Evolutionary conservation across 1,140 invertebrate species (phyloP).

Genomic region (Stenopsyche tienmushanensis): DNA sequence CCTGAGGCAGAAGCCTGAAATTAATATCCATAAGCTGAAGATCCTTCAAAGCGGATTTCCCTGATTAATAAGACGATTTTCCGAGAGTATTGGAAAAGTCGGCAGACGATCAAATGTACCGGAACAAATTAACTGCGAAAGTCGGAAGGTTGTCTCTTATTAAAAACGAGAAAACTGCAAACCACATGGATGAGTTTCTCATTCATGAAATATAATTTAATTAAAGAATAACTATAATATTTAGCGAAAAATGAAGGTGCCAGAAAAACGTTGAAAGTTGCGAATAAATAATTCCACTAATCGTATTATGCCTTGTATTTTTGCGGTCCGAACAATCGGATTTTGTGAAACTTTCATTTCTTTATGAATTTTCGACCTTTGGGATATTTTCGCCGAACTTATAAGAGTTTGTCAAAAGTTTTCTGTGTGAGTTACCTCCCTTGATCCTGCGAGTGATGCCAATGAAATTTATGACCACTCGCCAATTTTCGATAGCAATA

Average conservation of each 20-base stretch:
- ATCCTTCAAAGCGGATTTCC: neutral
- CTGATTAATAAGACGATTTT: constrained; percentile 29
- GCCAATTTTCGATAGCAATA: constrained; percentile 34
- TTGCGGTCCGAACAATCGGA: neutral
- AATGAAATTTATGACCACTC: constrained; percentile 31
- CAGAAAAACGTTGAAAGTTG: too few species aligned
- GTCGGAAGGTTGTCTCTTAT: constrained; percentile 19
- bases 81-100: constrained; percentile 26
- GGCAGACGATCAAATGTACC: constrained; percentile 22
- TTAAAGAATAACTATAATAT: too few species aligned
- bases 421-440: neutral
- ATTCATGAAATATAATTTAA: too few species aligned
- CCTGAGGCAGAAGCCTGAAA: too few species aligned
- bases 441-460: constrained; percentile 28
- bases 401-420: constrained; percentile 31
- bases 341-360: constrained; percentile 4
- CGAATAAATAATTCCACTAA: too few species aligned
- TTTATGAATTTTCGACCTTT: neutral
- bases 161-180: constrained; percentile 7
- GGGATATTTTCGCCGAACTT: constrained; percentile 21
- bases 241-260: too few species aligned
- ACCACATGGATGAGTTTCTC: neutral
- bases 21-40: neutral
- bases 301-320: too few species aligned
- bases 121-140: constrained; percentile 34